Percentiles rank a stretch among this genome's conserved stretches.
These are phyloP conservation scores for Hyla sarda DNA, from an alignment of 2,113 vertebrate genomes.

Conservation along the genomic window DNA sequence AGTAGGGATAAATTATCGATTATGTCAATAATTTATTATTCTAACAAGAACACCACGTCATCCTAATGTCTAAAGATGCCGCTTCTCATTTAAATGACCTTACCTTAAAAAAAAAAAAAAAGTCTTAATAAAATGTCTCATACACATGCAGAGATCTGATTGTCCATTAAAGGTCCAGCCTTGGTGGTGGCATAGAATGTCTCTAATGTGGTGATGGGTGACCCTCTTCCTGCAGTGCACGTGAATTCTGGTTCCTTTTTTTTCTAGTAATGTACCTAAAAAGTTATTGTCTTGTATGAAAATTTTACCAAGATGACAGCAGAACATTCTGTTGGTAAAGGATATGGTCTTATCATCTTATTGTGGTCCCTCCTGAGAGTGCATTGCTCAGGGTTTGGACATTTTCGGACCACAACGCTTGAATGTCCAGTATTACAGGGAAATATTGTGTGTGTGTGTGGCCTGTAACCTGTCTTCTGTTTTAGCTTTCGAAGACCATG, in stretches of 20 bases:
- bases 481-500: constrained; percentile 90
- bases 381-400: background rate
- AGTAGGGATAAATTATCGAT: background rate
- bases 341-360: background rate
- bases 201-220: constrained; percentile 9
- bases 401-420: background rate
- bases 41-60: background rate
- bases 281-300: background rate
- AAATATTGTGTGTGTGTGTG: background rate
- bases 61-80: background rate
- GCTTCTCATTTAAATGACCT: background rate
- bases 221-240: background rate
- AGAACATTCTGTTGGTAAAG: background rate
- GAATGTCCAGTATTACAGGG: background rate
- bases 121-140: background rate
- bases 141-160: constrained; percentile 35
- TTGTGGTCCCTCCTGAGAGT: background rate
- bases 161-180: constrained; percentile 27
- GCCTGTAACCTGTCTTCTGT: constrained; percentile 61
- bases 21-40: too few species aligned
- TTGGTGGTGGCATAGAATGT: constrained; percentile 25
- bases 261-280: background rate
- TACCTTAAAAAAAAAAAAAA: too few species aligned
- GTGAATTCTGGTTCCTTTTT: background rate
- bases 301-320: too few species aligned